phyloP scores from a whole-genome alignment of 2,113 vertebrate species.

The Sigmodon hispidus region DNA sequence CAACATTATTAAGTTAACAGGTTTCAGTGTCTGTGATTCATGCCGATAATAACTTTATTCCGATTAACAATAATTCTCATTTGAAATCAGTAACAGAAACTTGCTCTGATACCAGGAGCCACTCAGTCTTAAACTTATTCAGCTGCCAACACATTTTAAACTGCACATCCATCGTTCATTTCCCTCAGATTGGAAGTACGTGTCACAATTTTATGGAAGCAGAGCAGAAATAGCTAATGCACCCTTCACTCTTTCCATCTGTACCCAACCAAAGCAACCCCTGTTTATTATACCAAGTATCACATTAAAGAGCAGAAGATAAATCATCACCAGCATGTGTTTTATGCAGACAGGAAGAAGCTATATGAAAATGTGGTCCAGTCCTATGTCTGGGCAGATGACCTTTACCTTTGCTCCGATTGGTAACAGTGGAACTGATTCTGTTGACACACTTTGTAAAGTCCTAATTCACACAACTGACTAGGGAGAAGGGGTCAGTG shows the following conservation, averaged over 20 bases:
- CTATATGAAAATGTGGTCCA: neutral
- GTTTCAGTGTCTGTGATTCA: conserved; percentile 79
- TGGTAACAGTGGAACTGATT: neutral
- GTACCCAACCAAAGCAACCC: neutral
- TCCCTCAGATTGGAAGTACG: conserved; percentile 18
- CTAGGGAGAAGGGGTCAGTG: neutral
- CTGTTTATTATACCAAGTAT: conserved; percentile 17
- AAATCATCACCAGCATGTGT: neutral
- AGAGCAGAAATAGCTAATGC: neutral
- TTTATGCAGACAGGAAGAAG: neutral
- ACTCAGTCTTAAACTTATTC: conserved; percentile 56
- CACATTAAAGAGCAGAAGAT: neutral
- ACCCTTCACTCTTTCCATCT: neutral
- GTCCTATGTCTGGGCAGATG: neutral
- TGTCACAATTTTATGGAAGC: conserved; percentile 57
- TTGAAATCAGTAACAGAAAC: conserved; percentile 73
- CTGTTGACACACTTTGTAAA: neutral
- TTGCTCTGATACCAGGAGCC: conserved; percentile 63
- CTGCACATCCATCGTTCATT: conserved; percentile 37
- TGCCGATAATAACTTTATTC: conserved; percentile 82
- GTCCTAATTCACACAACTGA: neutral
- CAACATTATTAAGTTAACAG: conserved; percentile 81
- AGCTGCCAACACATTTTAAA: conserved; percentile 40
- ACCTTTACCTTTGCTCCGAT: neutral
- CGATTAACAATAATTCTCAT: conserved; percentile 81